Evolutionary conservation across 2,888 invertebrate genomes (phyloP).

Genomic region (Mythimna vitellina): DNA sequence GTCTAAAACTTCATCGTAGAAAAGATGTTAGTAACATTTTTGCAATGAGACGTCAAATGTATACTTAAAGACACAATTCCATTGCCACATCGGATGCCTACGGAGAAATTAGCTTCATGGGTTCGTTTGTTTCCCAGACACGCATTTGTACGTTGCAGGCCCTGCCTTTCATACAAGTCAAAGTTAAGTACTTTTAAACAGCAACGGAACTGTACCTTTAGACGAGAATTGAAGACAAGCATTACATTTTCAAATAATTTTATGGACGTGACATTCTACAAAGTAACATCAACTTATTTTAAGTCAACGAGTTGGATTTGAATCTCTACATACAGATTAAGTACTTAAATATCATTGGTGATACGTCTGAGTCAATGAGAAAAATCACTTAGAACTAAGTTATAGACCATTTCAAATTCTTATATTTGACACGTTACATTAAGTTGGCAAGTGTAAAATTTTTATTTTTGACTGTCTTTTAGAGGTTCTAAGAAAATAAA

Average conservation of each 20-base stretch:
- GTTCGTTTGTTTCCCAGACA: background rate
- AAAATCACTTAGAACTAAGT: slow-evolving; percentile 63
- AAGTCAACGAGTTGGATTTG: slow-evolving; percentile 26
- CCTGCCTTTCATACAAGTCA: background rate
- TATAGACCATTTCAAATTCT: slow-evolving; percentile 56
- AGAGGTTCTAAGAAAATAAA: slow-evolving; percentile 31
- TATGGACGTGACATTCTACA: slow-evolving; percentile 32
- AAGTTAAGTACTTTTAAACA: background rate
- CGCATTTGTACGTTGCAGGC: too few species aligned
- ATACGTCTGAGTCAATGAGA: slow-evolving; percentile 68
- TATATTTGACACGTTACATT: slow-evolving; percentile 63
- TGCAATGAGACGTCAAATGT: slow-evolving; percentile 16
- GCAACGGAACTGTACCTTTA: background rate
- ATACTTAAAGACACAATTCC: background rate
- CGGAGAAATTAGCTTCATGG: background rate
- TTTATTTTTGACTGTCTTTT: slow-evolving; percentile 34
- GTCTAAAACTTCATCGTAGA: slow-evolving; percentile 48
- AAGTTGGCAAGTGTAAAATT: slow-evolving; percentile 67
- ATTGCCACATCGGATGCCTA: background rate
- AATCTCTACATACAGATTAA: slow-evolving; percentile 63
- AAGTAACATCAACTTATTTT: slow-evolving; percentile 25
- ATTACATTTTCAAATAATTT: slow-evolving; percentile 16
- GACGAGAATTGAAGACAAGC: slow-evolving; percentile 9
- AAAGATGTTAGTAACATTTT: slow-evolving; percentile 22
- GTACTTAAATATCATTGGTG: slow-evolving; percentile 68